Evolutionary conservation across 1,140 invertebrate species (phyloP), one percentile per base, ranked within the genome.

Genomic region (Pseudomyrmex concolor): DNA sequence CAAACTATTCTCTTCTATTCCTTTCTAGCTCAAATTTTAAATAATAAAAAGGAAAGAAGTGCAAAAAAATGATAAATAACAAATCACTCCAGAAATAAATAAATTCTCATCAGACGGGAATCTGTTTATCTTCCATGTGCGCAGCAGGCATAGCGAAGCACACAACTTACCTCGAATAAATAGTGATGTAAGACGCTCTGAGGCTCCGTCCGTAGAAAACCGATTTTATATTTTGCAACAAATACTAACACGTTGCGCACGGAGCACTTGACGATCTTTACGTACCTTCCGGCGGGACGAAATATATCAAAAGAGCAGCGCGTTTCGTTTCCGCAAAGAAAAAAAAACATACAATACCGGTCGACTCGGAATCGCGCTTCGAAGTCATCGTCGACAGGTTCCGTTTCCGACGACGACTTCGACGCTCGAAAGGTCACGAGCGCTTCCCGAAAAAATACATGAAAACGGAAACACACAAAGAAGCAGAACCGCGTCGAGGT

Each of bases 401-500:
- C 59, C 9, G 19, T 68, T 12, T 66, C 7, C 43, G 43, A 50
- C 7, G 51, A 59, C 15, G 34, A 60, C 43, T 17, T 22, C 66
- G 66, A 10, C 17, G 54, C 15, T 34, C 74, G 3, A 25, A 15
- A 25, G 51, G 19, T 68, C 64, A 70, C 76, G 64, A 34, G 43
- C 17, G 12, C 15, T 66, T 10, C 48, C 17, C 76, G 34, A 70
- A 45, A 9, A 25, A 66, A 78, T 55, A 70, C 66, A 19, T 34
- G 34, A 34, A 34, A 7, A 80, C 68, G 78, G 59, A 48, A 15
- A 80, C 66, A 80, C 34, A 34, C 34, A 34, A 34, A 34, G 34
- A 80, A 80, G 66, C 70, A 50, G 43, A 17, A 50, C 25, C n/a
- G 48, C n/a, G 45, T 25, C n/a, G 19, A 10, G 17, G 13, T 55